Conservation (phyloP, 2,797 vertebrate species). For the Coluber constrictor region DNA sequence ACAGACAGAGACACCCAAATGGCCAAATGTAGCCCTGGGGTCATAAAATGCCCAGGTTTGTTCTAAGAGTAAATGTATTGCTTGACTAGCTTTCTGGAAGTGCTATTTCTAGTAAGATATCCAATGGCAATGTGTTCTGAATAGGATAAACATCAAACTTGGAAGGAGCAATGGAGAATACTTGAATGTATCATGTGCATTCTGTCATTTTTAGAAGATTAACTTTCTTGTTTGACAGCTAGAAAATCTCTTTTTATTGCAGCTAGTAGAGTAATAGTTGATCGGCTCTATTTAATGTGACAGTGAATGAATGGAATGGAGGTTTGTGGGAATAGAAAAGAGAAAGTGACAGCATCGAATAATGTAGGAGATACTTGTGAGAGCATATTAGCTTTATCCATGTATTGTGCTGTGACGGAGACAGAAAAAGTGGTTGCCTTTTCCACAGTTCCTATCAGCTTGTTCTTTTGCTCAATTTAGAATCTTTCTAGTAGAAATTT, state of each 20-base stretch:
- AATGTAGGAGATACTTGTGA: slow-evolving; percentile 21
- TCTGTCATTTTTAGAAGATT: neutral
- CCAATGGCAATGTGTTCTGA: neutral
- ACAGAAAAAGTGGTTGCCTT: slow-evolving; percentile 36
- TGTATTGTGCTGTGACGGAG: slow-evolving; percentile 4
- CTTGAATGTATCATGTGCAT: neutral
- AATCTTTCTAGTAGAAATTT: slow-evolving; percentile 40
- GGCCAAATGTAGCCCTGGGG: neutral
- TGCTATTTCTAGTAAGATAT: neutral
- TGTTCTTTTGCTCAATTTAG: slow-evolving; percentile 26
- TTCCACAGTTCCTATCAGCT: slow-evolving; percentile 29
- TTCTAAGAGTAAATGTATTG: neutral
- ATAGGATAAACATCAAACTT: neutral
- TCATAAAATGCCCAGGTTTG: neutral
- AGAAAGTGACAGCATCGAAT: slow-evolving; percentile 34
- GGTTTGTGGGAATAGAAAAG: slow-evolving; percentile 19
- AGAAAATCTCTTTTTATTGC: slow-evolving; percentile 29
- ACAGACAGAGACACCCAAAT: neutral
- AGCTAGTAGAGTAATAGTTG: slow-evolving; percentile 33
- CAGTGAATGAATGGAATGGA: slow-evolving; percentile 35
- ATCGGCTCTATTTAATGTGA: slow-evolving; percentile 29
- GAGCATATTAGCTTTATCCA: slow-evolving; percentile 23
- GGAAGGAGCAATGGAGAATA: neutral
- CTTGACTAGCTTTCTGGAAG: neutral
- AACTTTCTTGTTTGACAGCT: neutral